These are phyloP conservation scores for Ladona fulva DNA, from an alignment of 1,140 invertebrate species.

Conservation along the genomic window DNA sequence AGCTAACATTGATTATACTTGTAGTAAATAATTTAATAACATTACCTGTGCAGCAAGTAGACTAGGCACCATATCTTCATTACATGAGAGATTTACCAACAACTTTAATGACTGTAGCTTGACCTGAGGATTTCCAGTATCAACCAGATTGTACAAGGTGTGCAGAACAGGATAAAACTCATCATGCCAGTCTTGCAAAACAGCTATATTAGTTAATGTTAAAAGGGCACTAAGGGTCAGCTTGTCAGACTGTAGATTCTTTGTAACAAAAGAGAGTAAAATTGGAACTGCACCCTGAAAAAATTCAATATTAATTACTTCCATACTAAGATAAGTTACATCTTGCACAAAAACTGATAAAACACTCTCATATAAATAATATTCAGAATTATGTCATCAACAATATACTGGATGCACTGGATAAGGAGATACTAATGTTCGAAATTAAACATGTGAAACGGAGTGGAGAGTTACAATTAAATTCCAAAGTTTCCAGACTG, in stretches of 20 bases:
- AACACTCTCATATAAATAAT: too few relatives aligned
- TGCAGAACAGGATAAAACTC: slow-evolving; percentile 37
- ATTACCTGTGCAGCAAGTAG: slow-evolving; percentile 52
- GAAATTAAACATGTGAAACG: too few relatives aligned
- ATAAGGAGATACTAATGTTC: too few relatives aligned
- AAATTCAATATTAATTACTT: not conserved
- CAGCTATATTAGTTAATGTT: slow-evolving; percentile 42
- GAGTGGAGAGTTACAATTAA: too few relatives aligned
- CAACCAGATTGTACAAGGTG: slow-evolving; percentile 36
- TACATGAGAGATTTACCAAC: slow-evolving; percentile 56
- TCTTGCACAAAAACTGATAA: too few relatives aligned
- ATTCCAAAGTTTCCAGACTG: too few relatives aligned
- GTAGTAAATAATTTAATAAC: not conserved
- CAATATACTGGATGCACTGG: too few relatives aligned
- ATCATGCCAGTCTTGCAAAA: slow-evolving; percentile 39
- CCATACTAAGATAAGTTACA: too few relatives aligned
- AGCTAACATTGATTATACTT: too few relatives aligned
- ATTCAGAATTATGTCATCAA: too few relatives aligned
- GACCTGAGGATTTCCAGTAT: slow-evolving; percentile 32
- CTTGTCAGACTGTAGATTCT: slow-evolving; percentile 28
- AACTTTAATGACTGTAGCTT: slow-evolving; percentile 49
- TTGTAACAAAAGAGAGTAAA: slow-evolving; percentile 33
- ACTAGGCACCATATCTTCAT: slow-evolving; percentile 50
- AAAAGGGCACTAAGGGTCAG: slow-evolving; percentile 33
- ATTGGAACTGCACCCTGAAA: slow-evolving; percentile 38